Evolutionary conservation across 1,140 invertebrate genomes (phyloP).

Genomic region (Apolygus lucorum): DNA sequence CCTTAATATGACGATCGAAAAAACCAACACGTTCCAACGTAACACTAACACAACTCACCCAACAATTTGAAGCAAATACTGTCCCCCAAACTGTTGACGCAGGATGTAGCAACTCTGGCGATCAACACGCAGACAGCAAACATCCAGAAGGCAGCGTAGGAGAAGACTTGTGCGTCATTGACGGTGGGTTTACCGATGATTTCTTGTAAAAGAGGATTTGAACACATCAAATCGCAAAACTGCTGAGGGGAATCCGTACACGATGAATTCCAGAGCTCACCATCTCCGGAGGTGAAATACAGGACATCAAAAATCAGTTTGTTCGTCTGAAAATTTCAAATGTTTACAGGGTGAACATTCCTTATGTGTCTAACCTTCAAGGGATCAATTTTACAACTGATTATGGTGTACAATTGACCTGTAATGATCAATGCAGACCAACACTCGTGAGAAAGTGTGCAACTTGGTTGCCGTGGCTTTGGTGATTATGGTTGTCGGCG

Average conservation of each 20-base stretch:
- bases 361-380: no score
- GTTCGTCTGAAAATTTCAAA: no score
- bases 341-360: no score
- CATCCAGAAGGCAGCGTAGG: background rate
- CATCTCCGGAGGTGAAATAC: background rate
- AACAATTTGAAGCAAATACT: conserved; percentile 16
- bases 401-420: no score
- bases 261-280: background rate
- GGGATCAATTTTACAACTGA: no score
- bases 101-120: background rate
- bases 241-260: background rate
- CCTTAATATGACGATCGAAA: no score
- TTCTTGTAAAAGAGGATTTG: background rate
- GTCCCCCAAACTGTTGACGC: conserved; percentile 1
- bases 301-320: background rate
- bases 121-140: background rate
- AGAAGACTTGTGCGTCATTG: background rate
- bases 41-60: no score
- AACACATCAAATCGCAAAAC: background rate
- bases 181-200: background rate
- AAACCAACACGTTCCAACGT: no score
- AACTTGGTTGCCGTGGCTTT: no score
- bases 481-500: no score
- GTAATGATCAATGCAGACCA: no score
- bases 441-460: no score